These are phyloP conservation scores for Dromiciops gliroides DNA, from an alignment of 2,113 vertebrate genomes.

Conservation along the genomic window DNA sequence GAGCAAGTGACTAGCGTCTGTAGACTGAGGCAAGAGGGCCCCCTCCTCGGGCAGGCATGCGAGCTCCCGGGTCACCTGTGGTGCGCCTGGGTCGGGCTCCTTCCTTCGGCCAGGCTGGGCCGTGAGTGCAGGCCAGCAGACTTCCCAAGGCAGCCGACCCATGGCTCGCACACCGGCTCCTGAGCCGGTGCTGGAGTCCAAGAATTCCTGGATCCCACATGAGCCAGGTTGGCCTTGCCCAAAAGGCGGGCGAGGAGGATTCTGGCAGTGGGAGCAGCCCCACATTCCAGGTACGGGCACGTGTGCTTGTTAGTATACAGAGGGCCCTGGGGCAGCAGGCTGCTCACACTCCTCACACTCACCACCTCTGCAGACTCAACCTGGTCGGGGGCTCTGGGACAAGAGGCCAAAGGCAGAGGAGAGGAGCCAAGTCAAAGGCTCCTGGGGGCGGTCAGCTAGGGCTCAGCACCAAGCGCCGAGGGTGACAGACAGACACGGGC, in stretches of 20 bases:
- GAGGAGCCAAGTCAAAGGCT: not conserved
- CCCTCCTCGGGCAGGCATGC: not conserved
- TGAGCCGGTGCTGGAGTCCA: conserved; percentile 37
- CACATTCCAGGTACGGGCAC: conserved; percentile 46
- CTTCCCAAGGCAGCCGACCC: not conserved
- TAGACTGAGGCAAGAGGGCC: not conserved
- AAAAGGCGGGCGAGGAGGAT: conserved; percentile 39
- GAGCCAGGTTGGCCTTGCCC: conserved; percentile 42
- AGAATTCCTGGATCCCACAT: conserved; percentile 69
- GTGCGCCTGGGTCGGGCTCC: not conserved
- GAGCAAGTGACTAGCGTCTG: too few species aligned
- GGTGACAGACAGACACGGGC: too few species aligned
- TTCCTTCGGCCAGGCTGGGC: too few species aligned
- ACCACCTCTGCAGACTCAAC: not conserved
- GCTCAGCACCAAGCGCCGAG: not conserved
- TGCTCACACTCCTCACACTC: not conserved
- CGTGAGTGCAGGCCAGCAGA: not conserved
- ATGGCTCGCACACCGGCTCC: not conserved
- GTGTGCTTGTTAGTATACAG: conserved; percentile 1
- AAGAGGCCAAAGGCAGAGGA: not conserved
- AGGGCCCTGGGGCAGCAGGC: not conserved
- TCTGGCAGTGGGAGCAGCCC: not conserved
- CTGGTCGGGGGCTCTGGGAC: not conserved
- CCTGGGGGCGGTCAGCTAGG: not conserved
- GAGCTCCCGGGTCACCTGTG: not conserved